Base-by-base conservation (phyloP, 2,797 vertebrate species). In the Monodelphis domestica region DNA sequence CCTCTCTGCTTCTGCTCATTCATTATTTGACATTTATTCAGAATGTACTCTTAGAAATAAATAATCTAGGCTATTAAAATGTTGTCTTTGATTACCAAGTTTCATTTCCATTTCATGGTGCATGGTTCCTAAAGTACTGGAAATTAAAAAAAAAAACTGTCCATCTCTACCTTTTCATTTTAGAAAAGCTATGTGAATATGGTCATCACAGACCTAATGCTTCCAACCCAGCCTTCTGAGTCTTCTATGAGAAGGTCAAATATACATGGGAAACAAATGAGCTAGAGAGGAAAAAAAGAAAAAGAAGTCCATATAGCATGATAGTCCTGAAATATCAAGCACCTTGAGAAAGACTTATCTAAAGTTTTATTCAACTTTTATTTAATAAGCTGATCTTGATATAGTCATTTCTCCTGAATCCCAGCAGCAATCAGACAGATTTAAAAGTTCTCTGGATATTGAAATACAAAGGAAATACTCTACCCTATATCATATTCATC, bases 401-500 rank as follows among this genome's bases (percentile, higher is more conserved):
- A 57, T 50, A 54, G 50, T 30, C 89, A 55, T 93, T 95, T 91
- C 53, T 56, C 12, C 53, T 87, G 91, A 0, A 90, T 59, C 33
- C 33, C 50, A 59, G 56, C 5, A 56, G 1, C 24, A 6, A 56
- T 17, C 12, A 1, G 30, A 6, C 54, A 91, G 59, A 30, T 51
- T 91, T 93, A 50, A 95, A 55, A 95, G 55, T 4, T 89, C 93
- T 94, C n/a, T 50, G 56, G 92, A 94, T 91, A 15, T 53, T 93
- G 89, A 94, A 91, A 95, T 95, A 96, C 45, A 95, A 94, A 94
- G 50, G 89, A 54, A 93, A 53, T 51, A 89, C 78, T 95, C 95
- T 94, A 89, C 90, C 38, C 54, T 56, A 91, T 54, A 84, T 90
- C 59, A 54, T 63, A 63, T 63, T 63, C 63, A 63, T 33, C 30